A percentile compares a stretch with the other conserved stretches of the same genome.
Evolutionary conservation across 2,797 vertebrate genomes (phyloP).

Genomic region (Sciaenops ocellatus): DNA sequence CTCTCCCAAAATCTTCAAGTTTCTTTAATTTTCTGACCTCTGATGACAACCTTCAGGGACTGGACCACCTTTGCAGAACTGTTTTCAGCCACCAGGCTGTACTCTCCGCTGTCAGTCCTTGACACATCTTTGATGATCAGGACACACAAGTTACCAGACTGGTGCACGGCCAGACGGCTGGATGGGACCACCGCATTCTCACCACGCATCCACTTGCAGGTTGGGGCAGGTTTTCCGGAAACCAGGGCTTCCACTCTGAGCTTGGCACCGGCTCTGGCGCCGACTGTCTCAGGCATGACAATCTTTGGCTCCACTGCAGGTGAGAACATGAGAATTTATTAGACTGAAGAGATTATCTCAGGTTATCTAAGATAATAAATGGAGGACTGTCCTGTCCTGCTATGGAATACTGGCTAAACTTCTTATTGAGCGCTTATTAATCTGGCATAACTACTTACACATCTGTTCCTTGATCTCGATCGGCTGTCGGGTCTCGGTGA

Average conservation of each 20-base stretch:
- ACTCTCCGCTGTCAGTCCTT: slow-evolving; percentile 94
- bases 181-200: slow-evolving; percentile 90
- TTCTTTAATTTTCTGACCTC: slow-evolving; percentile 82
- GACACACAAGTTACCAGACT: slow-evolving; percentile 91
- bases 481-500: slow-evolving; percentile 91
- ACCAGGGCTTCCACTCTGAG: slow-evolving; percentile 96
- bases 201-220: slow-evolving; percentile 93
- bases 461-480: slow-evolving; percentile 96
- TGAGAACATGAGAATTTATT: slow-evolving; percentile 30
- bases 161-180: slow-evolving; percentile 95
- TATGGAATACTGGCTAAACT: background rate
- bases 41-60: slow-evolving; percentile 91
- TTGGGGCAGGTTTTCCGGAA: slow-evolving; percentile 93
- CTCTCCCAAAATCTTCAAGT: background rate
- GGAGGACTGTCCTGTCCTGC: background rate
- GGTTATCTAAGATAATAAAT: background rate
- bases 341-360: background rate
- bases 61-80: slow-evolving; percentile 90
- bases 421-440: background rate
- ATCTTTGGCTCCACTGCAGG: slow-evolving; percentile 95
- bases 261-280: slow-evolving; percentile 95
- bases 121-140: slow-evolving; percentile 98
- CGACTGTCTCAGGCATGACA: slow-evolving; percentile 91
- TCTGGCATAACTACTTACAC: slow-evolving; percentile 85
- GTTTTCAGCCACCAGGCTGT: slow-evolving; percentile 95